These are phyloP conservation scores for Florisuga fusca DNA, from an alignment of 2,797 vertebrate genomes.

Conservation along the genomic window DNA sequence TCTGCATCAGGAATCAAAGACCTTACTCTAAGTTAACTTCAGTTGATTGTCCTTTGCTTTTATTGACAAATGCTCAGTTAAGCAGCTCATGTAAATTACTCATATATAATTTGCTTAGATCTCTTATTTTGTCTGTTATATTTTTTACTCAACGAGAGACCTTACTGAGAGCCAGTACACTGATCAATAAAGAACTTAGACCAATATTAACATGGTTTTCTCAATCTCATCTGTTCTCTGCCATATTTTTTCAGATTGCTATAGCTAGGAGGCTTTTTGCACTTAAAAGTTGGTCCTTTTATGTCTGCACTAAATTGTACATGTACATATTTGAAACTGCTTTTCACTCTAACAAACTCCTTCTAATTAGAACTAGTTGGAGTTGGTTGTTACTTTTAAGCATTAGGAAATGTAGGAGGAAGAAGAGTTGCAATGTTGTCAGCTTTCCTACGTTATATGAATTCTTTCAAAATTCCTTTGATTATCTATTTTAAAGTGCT, in stretches of 20 bases:
- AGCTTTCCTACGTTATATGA: neutral
- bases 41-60: neutral
- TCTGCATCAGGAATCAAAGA: neutral
- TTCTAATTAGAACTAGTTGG: neutral
- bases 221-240: neutral
- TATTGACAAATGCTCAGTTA: neutral
- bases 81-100: slow-evolving; percentile 42
- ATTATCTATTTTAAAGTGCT: neutral
- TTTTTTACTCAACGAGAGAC: neutral
- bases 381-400: neutral
- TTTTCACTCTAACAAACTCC: neutral
- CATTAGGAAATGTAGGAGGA: neutral
- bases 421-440: neutral
- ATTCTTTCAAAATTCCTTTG: neutral
- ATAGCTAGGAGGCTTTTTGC: neutral
- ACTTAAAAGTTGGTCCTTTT: neutral
- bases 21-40: neutral
- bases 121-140: slow-evolving; percentile 18
- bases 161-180: neutral
- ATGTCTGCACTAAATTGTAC: neutral
- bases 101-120: slow-evolving; percentile 10
- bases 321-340: neutral
- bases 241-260: neutral
- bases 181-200: neutral
- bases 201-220: neutral